Conservation (phyloP, 2,797 vertebrate species). For the Pantherophis vulpinus region DNA sequence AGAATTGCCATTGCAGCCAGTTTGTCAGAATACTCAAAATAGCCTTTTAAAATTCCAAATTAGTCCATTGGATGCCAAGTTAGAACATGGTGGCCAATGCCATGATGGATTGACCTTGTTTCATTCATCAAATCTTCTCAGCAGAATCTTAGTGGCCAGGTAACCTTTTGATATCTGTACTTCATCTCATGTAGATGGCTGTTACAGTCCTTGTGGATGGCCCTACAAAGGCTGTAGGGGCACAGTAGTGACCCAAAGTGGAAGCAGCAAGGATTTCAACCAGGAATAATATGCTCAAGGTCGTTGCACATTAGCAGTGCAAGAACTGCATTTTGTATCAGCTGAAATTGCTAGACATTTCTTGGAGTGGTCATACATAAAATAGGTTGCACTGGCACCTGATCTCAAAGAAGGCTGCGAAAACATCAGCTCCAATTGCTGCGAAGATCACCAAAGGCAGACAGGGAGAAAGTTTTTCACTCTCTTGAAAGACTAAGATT, state of each 20-base stretch:
- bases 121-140: neutral
- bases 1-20: neutral
- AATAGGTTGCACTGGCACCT: neutral
- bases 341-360: neutral
- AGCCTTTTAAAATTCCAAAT: neutral
- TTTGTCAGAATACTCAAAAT: neutral
- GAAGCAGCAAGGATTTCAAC: neutral
- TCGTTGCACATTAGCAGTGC: neutral
- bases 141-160: neutral
- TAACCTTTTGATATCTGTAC: neutral
- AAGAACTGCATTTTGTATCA: neutral
- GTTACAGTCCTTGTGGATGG: neutral
- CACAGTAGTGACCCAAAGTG: neutral
- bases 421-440: neutral
- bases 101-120: neutral
- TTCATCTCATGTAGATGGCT: neutral
- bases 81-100: neutral
- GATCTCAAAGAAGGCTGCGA: neutral
- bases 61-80: neutral
- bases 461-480: neutral
- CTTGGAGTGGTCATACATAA: neutral
- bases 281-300: neutral
- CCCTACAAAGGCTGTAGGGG: neutral
- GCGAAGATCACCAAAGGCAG: neutral
- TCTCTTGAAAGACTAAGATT: neutral